Evolutionary conservation across 37 sponge, comb jelly and placozoan genomes (phyloP).

Genomic region (Chondrosia reniformis): DNA sequence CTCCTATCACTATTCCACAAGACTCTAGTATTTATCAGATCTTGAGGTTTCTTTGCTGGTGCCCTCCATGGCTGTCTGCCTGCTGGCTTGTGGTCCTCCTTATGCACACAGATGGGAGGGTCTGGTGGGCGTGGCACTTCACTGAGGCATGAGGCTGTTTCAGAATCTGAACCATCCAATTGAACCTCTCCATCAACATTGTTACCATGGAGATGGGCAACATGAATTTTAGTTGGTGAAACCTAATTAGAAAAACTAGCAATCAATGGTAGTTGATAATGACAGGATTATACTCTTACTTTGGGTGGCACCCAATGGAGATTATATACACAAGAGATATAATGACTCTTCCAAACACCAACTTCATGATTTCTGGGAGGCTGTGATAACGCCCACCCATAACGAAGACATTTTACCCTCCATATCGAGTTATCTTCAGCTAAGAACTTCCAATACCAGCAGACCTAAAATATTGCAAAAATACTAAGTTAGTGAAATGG

Average conservation of each 20-base stretch:
- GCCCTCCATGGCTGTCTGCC: neutral
- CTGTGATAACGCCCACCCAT: constrained; percentile 21
- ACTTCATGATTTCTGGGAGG: constrained; percentile 20
- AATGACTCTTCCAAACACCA: constrained; percentile 44
- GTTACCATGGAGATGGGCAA: no score
- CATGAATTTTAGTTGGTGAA: no score
- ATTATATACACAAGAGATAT: constrained; percentile 21
- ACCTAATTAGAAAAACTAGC: neutral
- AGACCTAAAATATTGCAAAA: no score
- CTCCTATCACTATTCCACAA: neutral
- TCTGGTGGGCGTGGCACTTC: no score
- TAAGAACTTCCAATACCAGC: no score
- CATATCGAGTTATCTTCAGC: neutral
- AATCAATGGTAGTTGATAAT: neutral
- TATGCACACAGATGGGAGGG: neutral
- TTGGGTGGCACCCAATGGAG: constrained; percentile 22
- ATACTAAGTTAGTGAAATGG: no score
- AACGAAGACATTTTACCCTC: neutral
- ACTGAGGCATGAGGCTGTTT: no score
- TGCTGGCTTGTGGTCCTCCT: neutral
- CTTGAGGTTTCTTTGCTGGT: neutral
- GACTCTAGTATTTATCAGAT: neutral
- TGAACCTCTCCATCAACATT: no score
- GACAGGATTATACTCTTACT: constrained; percentile 6
- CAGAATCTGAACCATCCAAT: no score